Conservation (phyloP, 2,888 invertebrate genomes). For the Blastobasis adustella region DNA sequence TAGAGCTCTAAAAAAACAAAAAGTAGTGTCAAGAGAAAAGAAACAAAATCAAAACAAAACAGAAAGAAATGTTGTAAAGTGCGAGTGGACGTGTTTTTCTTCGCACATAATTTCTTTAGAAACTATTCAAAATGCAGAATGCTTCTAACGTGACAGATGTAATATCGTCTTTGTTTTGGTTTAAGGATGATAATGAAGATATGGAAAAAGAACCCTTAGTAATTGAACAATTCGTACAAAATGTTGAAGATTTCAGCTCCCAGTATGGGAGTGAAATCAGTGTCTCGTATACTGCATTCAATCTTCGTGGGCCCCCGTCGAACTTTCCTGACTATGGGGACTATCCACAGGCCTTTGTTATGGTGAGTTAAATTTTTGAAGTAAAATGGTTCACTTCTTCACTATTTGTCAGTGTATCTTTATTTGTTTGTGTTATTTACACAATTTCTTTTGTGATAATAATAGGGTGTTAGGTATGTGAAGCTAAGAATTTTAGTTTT, state of each 20-base stretch:
- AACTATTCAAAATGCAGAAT: conserved; percentile 45
- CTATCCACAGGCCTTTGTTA: conserved; percentile 91
- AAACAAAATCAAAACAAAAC: too few species aligned
- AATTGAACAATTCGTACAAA: conserved; percentile 85
- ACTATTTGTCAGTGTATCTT: too few species aligned
- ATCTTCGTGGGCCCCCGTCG: conserved; percentile 87
- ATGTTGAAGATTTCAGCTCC: conserved; percentile 89
- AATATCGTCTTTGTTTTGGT: conserved; percentile 59
- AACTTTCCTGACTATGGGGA: conserved; percentile 94
- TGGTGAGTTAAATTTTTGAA: conserved; percentile 74
- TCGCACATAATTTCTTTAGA: not conserved
- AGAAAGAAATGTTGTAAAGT: not conserved
- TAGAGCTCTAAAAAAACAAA: too few species aligned
- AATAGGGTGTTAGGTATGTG: too few species aligned
- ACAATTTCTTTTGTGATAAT: too few species aligned
- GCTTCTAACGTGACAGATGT: conserved; percentile 61
- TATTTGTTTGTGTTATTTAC: too few species aligned
- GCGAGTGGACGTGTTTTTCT: not conserved
- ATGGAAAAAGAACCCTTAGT: conserved; percentile 52
- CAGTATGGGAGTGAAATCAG: conserved; percentile 92
- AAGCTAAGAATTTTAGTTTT: too few species aligned
- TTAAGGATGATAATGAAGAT: conserved; percentile 45
- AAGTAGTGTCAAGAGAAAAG: too few species aligned
- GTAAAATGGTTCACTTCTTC: too few species aligned
- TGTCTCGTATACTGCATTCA: conserved; percentile 91